These are phyloP conservation scores for Lepidurus apus DNA, from an alignment of 1,140 invertebrate species.

Conservation along the genomic window DNA sequence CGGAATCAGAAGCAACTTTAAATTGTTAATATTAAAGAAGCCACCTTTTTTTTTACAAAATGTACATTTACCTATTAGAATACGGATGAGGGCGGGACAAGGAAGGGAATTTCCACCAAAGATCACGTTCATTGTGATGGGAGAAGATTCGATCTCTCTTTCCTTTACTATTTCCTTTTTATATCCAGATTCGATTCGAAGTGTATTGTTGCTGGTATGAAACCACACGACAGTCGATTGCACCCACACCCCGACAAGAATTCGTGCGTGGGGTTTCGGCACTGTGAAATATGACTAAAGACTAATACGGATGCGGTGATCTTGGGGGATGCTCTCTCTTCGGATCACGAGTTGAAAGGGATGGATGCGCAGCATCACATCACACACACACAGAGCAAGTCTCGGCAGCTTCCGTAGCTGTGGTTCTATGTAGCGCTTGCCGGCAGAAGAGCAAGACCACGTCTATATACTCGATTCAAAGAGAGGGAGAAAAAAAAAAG, in stretches of 20 bases:
- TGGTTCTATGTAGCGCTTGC: background rate
- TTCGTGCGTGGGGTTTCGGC: background rate
- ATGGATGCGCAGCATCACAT: conserved; percentile 21
- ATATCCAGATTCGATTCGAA: background rate
- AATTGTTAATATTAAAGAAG: background rate
- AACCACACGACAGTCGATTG: background rate
- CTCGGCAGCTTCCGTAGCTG: conserved; percentile 5
- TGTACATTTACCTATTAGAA: background rate
- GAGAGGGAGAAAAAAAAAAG: background rate
- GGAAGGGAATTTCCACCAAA: background rate
- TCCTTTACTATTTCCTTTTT: background rate
- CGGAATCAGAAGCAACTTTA: background rate
- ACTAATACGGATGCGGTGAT: background rate
- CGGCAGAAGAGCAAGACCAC: background rate
- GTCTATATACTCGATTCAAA: background rate
- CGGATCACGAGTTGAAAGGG: conserved; percentile 2
- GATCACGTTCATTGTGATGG: background rate
- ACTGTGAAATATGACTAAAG: background rate
- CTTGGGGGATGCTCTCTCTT: conserved; percentile 7
- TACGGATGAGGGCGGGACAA: background rate
- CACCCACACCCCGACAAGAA: background rate
- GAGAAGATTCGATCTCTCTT: background rate
- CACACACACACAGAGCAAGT: background rate
- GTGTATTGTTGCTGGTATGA: too few species aligned
- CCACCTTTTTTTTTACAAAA: background rate